A percentile compares a stretch with the other conserved stretches of the same genome.
Conservation (phyloP, 2,797 vertebrate genomes). For the Sphenopsis melanotis region DNA sequence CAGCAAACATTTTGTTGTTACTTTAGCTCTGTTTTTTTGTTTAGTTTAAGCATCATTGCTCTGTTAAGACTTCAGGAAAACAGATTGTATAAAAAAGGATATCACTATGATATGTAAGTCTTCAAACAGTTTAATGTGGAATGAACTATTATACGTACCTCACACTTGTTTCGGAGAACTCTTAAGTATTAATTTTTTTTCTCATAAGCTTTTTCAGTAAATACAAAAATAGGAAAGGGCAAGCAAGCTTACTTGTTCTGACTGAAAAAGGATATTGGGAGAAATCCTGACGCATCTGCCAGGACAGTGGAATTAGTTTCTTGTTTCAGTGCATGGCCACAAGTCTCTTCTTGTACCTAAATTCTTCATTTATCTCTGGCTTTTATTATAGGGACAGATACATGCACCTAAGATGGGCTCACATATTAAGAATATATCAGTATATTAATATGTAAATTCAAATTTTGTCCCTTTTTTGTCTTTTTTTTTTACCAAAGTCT, state of each 20-base stretch:
- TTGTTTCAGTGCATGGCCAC: not conserved
- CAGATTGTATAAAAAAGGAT: not conserved
- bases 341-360: not conserved
- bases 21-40: not conserved
- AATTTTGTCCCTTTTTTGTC: not conserved
- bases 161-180: not conserved
- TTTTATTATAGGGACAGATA: not conserved
- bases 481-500: not conserved
- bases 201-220: not conserved
- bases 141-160: not conserved
- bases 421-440: not conserved
- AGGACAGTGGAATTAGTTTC: not conserved
- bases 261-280: not conserved
- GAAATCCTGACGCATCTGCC: not conserved
- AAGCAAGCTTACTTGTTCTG: not conserved
- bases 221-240: not conserved
- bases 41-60: not conserved
- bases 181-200: not conserved
- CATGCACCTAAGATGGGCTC: not conserved
- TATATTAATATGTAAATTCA: not conserved
- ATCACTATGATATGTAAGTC: not conserved
- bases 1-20: not conserved
- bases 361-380: not conserved
- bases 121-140: not conserved
- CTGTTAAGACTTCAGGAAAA: not conserved